Percentiles rank a stretch among this genome's conserved stretches.
Conservation (phyloP, 2,888 invertebrate genomes). For the Linyphia triangularis region DNA sequence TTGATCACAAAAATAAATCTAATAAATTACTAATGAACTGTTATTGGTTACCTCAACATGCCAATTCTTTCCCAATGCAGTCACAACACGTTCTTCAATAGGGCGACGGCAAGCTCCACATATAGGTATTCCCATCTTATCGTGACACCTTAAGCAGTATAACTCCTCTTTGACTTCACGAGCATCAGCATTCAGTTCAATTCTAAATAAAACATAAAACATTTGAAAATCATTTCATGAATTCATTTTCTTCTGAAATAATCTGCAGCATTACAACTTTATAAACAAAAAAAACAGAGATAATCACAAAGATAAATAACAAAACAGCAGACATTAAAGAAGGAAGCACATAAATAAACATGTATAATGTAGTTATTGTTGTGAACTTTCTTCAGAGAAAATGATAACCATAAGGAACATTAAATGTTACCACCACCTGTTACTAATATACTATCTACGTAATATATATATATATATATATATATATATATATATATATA, state of each 20-base stretch:
- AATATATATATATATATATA: too few relatives aligned
- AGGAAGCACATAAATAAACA: too few relatives aligned
- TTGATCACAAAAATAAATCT: not conserved
- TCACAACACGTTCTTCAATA: constrained; percentile 98
- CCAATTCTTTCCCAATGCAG: constrained; percentile 98
- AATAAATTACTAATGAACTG: too few relatives aligned
- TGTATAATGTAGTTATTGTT: too few relatives aligned
- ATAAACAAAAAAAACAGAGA: not conserved
- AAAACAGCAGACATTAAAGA: not conserved
- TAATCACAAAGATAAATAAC: not conserved
- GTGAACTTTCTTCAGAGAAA: too few relatives aligned
- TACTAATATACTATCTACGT: too few relatives aligned
- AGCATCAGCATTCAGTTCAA: constrained; percentile 96
- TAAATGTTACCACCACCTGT: too few relatives aligned
- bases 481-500: too few relatives aligned
- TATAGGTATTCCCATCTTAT: constrained; percentile 99
- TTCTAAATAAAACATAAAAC: constrained; percentile 77
- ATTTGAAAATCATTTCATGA: too few relatives aligned
- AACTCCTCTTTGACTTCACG: constrained; percentile 97
- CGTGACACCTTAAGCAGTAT: constrained; percentile 98
- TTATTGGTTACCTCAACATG: constrained; percentile 89
- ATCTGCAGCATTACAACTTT: not conserved
- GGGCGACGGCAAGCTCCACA: constrained; percentile 99
- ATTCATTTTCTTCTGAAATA: too few relatives aligned
- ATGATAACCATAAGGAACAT: too few relatives aligned